Conservation (phyloP, 2,113 vertebrate species). For the Microcebus griseorufus region DNA sequence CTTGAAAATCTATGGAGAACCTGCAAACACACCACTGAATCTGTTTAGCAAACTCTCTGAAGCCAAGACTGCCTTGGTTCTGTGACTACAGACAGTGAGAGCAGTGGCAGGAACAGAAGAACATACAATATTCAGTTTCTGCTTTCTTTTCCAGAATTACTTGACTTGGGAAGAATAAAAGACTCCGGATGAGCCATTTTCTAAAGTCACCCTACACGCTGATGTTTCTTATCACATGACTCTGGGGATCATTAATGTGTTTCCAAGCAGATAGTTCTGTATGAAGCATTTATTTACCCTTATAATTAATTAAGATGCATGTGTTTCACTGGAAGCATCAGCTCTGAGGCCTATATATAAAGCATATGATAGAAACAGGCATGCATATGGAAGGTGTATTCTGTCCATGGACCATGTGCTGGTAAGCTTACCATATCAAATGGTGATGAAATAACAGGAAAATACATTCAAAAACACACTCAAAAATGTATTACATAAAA, state of each 20-base stretch:
- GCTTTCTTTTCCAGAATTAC: neutral
- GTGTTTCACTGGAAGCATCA: slow-evolving; percentile 65
- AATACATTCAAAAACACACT: slow-evolving; percentile 42
- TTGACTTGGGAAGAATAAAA: neutral
- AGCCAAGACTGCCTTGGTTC: neutral
- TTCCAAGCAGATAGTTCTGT: slow-evolving; percentile 68
- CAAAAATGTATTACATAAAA: slow-evolving; percentile 40
- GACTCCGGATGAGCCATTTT: neutral
- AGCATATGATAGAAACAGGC: slow-evolving; percentile 1
- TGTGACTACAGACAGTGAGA: neutral
- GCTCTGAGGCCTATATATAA: neutral
- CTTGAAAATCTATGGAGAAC: neutral
- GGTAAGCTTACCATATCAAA: neutral
- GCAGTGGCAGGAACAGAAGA: neutral
- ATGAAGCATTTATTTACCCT: slow-evolving; percentile 74
- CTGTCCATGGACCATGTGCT: neutral
- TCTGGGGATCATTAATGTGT: slow-evolving; percentile 36
- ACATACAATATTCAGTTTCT: neutral
- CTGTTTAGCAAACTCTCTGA: neutral
- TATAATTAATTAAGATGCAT: slow-evolving; percentile 69
- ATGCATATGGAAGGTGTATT: neutral
- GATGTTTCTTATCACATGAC: neutral
- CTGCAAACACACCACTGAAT: neutral
- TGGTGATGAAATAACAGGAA: neutral
- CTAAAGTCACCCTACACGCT: neutral